Conservation (phyloP, 2,888 invertebrate genomes). For the Aporophyla lueneburgensis region DNA sequence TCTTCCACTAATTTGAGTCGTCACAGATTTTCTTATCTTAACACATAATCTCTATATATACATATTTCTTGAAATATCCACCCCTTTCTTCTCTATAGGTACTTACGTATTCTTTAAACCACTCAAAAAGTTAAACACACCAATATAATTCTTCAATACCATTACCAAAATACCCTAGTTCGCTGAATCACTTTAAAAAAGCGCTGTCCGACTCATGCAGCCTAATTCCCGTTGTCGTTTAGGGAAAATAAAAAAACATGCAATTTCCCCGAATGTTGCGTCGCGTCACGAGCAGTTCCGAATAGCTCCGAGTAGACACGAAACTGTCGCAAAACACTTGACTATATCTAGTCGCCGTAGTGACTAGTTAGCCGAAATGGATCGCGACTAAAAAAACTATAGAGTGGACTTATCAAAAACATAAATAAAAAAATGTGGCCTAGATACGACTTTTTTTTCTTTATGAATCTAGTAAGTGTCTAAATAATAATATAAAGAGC, state of each 20-base stretch:
- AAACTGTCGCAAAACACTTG: slow-evolving; percentile 66
- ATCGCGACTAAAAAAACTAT: slow-evolving; percentile 50
- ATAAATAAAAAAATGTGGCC: background rate
- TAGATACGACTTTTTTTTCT: too few relatives aligned
- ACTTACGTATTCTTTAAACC: too few relatives aligned
- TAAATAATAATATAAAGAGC: too few relatives aligned
- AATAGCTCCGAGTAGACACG: slow-evolving; percentile 34
- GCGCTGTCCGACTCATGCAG: slow-evolving; percentile 25
- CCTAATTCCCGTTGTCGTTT: slow-evolving; percentile 63
- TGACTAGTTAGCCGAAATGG: slow-evolving; percentile 75
- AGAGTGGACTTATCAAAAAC: slow-evolving; percentile 47
- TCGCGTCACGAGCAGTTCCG: slow-evolving; percentile 60
- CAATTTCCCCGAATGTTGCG: slow-evolving; percentile 72
- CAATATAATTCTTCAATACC: background rate
- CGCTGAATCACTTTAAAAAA: slow-evolving; percentile 30
- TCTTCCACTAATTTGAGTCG: too few relatives aligned
- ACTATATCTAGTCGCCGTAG: slow-evolving; percentile 70
- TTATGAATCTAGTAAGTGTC: too few relatives aligned
- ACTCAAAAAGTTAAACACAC: too few relatives aligned
- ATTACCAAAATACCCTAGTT: slow-evolving; percentile 34
- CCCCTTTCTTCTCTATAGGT: too few relatives aligned
- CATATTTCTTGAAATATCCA: too few relatives aligned
- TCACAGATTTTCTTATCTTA: too few relatives aligned
- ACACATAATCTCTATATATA: too few relatives aligned
- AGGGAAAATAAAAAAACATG: slow-evolving; percentile 54